Base-by-base conservation (phyloP, 2,888 invertebrate species). In the Pterostichus niger region DNA sequence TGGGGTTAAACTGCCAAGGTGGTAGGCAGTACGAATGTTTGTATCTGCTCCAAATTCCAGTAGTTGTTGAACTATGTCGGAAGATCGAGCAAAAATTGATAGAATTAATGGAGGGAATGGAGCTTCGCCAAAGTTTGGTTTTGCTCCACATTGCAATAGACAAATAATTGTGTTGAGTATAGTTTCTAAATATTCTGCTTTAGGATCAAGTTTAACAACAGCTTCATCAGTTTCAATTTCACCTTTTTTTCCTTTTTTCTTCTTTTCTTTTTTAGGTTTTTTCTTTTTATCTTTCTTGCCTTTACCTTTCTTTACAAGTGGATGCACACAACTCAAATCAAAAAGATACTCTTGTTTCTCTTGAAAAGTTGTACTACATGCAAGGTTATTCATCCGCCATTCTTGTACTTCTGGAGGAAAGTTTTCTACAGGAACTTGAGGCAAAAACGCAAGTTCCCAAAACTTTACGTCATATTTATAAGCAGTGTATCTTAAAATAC, bases 401-500 rank as follows among this genome's bases (percentile, higher is more conserved):
- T 35, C 49, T 64, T 77, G 76, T 52, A 54, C 24, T 35, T 83
- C 76, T 9, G 61, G 40, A 6, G 1, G 10, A 24, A 40, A 35
- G 10, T 83, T 54, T 11, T 33, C 17, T 6, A 13, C 54, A 6
- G 15, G 31, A 17, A 11, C 31, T 59, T 10, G 10, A 91, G 89
- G 61, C 88, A 89, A 84, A 85, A 89, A 89, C 10, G 88, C 87
- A 83, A 88, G 85, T 84, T 92, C 92, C 88, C 88, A 89, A 86
- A 87, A 85, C 4, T 46, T 84, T 10, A 88, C 85, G 3, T 85
- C 82, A 31, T 86, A 46, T 80, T 86, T 84, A 6, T 86, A 84
- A 68, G 91, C 90, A 10, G 89, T 85, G 81, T 90, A 91, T 81
- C 90, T 87, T 59, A 92, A 85, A 5, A 93, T 85, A 52, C 90